Evolutionary conservation across 2,888 invertebrate species (phyloP).

Genomic region (Eledona agricola): DNA sequence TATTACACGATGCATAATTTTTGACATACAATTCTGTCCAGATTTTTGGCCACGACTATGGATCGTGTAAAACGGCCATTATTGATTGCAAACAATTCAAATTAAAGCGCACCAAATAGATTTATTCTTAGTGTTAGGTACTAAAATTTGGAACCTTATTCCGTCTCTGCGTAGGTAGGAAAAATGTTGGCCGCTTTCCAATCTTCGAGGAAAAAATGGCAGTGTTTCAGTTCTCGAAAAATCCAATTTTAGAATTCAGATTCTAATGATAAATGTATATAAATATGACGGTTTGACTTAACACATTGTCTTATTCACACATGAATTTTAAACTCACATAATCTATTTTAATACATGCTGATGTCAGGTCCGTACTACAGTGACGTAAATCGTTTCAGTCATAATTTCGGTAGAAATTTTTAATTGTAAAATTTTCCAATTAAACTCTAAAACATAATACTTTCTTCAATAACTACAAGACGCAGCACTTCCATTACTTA

Average conservation of each 20-base stretch:
- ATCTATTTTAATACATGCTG: slow-evolving; percentile 1
- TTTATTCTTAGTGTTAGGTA: slow-evolving; percentile 32
- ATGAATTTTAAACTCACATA: slow-evolving; percentile 10
- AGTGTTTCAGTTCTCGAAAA: slow-evolving; percentile 25
- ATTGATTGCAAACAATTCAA: neutral
- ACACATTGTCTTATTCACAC: slow-evolving; percentile 4
- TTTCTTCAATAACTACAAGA: neutral
- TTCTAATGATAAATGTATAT: slow-evolving; percentile 25
- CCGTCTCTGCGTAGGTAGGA: slow-evolving; percentile 28
- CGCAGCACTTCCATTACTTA: slow-evolving; percentile 18
- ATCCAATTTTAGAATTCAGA: slow-evolving; percentile 26
- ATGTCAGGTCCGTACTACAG: slow-evolving; percentile 1
- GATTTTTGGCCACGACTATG: too few relatives aligned
- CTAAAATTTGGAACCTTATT: slow-evolving; percentile 32
- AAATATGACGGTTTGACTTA: slow-evolving; percentile 15
- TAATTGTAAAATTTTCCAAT: neutral
- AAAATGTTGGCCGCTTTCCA: slow-evolving; percentile 29
- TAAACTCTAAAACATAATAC: slow-evolving; percentile 9
- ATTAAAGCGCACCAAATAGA: slow-evolving; percentile 11
- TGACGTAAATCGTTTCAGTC: too few relatives aligned
- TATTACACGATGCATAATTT: too few relatives aligned
- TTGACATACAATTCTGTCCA: too few relatives aligned
- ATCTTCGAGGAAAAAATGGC: slow-evolving; percentile 23
- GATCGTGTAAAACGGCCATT: too few relatives aligned
- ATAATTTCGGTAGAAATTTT: slow-evolving; percentile 1